Base-by-base conservation (phyloP, 2,113 vertebrate genomes). In the Neotoma lepida region DNA sequence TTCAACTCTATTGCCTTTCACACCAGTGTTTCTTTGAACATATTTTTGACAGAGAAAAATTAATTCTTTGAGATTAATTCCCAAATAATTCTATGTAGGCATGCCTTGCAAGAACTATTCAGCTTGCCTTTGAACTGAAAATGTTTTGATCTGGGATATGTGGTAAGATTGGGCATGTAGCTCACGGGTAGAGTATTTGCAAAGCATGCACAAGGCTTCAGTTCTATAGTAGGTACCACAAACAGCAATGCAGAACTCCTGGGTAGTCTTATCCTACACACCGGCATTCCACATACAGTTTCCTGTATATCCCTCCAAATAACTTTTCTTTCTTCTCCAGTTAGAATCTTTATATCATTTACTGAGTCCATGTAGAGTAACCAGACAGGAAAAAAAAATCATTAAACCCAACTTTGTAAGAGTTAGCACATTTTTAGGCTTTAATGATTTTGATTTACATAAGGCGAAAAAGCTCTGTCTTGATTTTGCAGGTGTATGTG, bases 11-110 rank as follows among this genome's bases (percentile, higher is more conserved):
- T 49, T 89, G 64, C 15, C 73, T 24, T 73, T 91, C 91, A 94
- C 54, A 71, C 66, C 44, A 80, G 39, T 91, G 87, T 94, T 94
- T 49, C 93, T 88, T 39, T 63, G 71, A 94, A 91, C 33, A 61
- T 93, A 95, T 66, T 94, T 95, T 80, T 85, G 76, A 91, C 33
- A 71, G 82, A 73, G 90, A 93, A 85, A 84, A 91, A 80, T 77
- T 86, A 93, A 92, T 94, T 94, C 58, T 51, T 91, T 93, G 46
- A 95, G 76, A 94, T 97, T 93, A 94, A 96, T 91, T 58, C 76
- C 80, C 77, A 91, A 90, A 86, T 90, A 90, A 93, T 91, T 91
- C 81, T n/a, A 35, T 39, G 64, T 61, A 66, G 46, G 20, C 18
- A 61, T 56, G 33, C 44, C 56, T 41, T 66, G 26, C 33, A 71